Conservation (phyloP, 2,113 vertebrate genomes). For the Brachypodius melanocephalos region DNA sequence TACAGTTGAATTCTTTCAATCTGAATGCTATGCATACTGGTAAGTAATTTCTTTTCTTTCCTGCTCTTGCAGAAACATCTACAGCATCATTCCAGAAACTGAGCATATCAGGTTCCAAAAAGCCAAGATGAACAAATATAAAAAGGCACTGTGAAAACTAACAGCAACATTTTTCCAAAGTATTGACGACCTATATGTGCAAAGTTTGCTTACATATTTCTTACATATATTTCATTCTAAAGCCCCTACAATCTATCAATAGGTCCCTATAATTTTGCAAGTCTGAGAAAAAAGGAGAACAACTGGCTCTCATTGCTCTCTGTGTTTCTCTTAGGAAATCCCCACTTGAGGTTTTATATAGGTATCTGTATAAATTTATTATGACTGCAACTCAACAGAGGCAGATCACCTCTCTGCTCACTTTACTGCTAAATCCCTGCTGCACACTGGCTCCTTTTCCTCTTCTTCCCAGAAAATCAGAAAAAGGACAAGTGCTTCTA, state of each 20-base stretch:
- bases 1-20: not conserved
- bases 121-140: not conserved
- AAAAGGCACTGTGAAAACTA: not conserved
- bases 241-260: not conserved
- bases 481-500: not conserved
- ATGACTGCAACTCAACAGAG: not conserved
- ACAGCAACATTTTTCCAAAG: not conserved
- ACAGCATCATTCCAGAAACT: not conserved
- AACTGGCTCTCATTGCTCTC: not conserved
- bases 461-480: not conserved
- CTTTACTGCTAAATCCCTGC: not conserved
- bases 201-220: not conserved
- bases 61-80: not conserved
- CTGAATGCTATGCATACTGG: not conserved
- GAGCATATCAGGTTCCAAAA: not conserved
- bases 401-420: not conserved
- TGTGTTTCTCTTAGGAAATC: not conserved
- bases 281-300: not conserved
- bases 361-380: not conserved
- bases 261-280: not conserved
- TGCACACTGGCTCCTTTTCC: not conserved
- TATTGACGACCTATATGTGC: not conserved
- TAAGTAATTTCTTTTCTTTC: not conserved
- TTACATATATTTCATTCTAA: not conserved
- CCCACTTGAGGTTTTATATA: not conserved